phyloP scores from a whole-genome alignment of 92 coral and sea anemone species.

The Metridium senile region DNA sequence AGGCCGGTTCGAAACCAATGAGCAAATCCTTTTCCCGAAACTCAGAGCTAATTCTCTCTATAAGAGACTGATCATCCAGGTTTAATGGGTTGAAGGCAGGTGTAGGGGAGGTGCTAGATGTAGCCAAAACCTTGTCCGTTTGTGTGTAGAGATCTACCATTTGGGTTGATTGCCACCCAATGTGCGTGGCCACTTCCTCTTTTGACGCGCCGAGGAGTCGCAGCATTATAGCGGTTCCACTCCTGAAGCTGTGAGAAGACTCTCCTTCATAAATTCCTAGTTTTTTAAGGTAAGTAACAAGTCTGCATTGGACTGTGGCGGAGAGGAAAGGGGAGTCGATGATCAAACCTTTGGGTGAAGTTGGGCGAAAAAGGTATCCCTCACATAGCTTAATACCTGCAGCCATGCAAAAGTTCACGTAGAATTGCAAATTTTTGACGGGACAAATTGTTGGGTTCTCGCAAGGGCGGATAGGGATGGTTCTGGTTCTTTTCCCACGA shows the following conservation, averaged over 20 bases:
- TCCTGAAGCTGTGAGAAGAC: slow-evolving; percentile 51
- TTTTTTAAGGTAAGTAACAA: slow-evolving; percentile 22
- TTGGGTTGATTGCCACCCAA: slow-evolving; percentile 57
- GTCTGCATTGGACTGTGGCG: slow-evolving; percentile 44
- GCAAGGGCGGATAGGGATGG: slow-evolving; percentile 40
- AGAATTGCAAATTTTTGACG: slow-evolving; percentile 47
- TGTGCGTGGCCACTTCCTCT: slow-evolving; percentile 41
- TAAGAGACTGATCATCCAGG: neutral
- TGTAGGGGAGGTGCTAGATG: neutral
- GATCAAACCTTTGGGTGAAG: slow-evolving; percentile 24
- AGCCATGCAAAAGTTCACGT: slow-evolving; percentile 31
- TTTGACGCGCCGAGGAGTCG: slow-evolving; percentile 58
- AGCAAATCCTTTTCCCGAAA: slow-evolving; percentile 21
- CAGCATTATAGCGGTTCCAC: slow-evolving; percentile 54
- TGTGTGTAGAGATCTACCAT: slow-evolving; percentile 62
- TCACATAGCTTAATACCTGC: slow-evolving; percentile 28
- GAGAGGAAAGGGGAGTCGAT: slow-evolving; percentile 34
- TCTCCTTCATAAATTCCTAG: slow-evolving; percentile 44
- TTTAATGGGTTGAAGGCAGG: slow-evolving; percentile 7
- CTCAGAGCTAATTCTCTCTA: slow-evolving; percentile 5
- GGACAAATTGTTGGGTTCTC: slow-evolving; percentile 62
- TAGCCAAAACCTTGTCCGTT: slow-evolving; percentile 5
- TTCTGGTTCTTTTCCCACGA: slow-evolving; percentile 30
- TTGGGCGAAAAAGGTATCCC: slow-evolving; percentile 50
- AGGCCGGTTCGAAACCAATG: slow-evolving; percentile 34